A percentile compares a stretch with the other conserved stretches of the same genome.
These are phyloP conservation scores for Alethe diademata DNA, from an alignment of 2,113 vertebrate species.

Conservation along the genomic window DNA sequence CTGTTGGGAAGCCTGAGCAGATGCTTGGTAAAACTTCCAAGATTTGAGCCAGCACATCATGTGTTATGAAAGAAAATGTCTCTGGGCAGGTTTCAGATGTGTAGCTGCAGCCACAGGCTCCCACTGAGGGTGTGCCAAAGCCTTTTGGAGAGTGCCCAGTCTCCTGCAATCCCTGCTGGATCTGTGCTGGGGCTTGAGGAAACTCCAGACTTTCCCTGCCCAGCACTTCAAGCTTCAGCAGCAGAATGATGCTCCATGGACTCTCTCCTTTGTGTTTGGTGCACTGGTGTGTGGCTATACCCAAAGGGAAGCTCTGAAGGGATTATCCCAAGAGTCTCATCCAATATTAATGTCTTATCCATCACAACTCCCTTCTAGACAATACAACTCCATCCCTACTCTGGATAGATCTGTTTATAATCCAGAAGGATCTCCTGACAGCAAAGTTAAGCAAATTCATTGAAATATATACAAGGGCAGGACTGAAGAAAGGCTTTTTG, in stretches of 20 bases:
- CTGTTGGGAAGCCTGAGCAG: neutral
- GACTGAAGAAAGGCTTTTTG: neutral
- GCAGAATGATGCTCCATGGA: neutral
- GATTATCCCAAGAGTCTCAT: neutral
- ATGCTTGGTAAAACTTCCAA: neutral
- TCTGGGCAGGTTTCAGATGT: neutral
- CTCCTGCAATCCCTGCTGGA: neutral
- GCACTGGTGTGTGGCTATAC: neutral
- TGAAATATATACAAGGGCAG: neutral
- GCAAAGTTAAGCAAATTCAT: neutral
- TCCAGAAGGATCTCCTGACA: neutral
- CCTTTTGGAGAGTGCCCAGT: neutral
- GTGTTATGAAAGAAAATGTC: accelerated
- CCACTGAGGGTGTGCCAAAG: neutral
- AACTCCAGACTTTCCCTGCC: neutral
- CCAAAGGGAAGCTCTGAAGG: neutral
- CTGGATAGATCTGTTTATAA: neutral
- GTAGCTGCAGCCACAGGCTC: neutral
- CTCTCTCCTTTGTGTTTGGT: neutral
- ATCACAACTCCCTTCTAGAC: neutral
- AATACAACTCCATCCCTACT: neutral
- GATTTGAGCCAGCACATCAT: neutral
- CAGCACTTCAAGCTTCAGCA: neutral
- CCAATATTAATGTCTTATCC: neutral
- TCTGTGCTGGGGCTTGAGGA: neutral